A percentile compares a stretch with the other conserved stretches of the same genome.
Evolutionary conservation across 2,113 vertebrate genomes (phyloP).

Genomic region (Agapornis roseicollis): DNA sequence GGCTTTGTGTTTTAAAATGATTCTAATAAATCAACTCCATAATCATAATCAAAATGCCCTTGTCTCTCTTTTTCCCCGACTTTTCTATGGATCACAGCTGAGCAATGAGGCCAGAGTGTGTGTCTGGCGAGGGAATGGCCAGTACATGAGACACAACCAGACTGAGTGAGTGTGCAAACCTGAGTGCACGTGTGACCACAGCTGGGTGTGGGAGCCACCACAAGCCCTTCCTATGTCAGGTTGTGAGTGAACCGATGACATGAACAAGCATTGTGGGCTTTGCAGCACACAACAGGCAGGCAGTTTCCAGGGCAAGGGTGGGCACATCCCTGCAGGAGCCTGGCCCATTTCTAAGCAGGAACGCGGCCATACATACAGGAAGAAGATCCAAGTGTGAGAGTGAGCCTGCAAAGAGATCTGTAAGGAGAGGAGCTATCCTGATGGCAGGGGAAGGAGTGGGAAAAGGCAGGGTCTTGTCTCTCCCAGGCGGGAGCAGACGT

Average conservation of each 20-base stretch:
- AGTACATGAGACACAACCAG: background rate
- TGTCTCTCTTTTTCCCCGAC: background rate
- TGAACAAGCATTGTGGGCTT: fast-evolving
- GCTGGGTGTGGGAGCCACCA: background rate
- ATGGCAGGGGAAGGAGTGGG: background rate
- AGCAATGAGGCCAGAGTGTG: background rate
- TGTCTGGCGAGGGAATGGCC: background rate
- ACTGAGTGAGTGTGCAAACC: background rate
- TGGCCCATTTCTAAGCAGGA: background rate
- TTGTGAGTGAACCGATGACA: fast-evolving
- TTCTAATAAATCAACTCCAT: slow-evolving; percentile 70
- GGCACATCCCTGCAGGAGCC: background rate
- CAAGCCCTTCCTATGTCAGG: background rate
- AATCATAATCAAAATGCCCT: slow-evolving; percentile 63
- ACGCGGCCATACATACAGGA: fast-evolving
- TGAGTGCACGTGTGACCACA: fast-evolving
- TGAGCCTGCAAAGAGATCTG: background rate
- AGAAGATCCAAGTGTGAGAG: background rate
- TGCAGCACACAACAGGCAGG: background rate
- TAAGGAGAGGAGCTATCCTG: background rate
- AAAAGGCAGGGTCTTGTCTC: background rate
- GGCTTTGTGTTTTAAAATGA: slow-evolving; percentile 68
- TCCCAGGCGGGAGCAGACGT: slow-evolving; percentile 51
- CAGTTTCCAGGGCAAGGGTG: background rate
- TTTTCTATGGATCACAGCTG: slow-evolving; percentile 36